Evolutionary conservation across 2,888 invertebrate species (phyloP), one percentile per base, ranked within the genome.

Genomic region (Mimas tiliae): DNA sequence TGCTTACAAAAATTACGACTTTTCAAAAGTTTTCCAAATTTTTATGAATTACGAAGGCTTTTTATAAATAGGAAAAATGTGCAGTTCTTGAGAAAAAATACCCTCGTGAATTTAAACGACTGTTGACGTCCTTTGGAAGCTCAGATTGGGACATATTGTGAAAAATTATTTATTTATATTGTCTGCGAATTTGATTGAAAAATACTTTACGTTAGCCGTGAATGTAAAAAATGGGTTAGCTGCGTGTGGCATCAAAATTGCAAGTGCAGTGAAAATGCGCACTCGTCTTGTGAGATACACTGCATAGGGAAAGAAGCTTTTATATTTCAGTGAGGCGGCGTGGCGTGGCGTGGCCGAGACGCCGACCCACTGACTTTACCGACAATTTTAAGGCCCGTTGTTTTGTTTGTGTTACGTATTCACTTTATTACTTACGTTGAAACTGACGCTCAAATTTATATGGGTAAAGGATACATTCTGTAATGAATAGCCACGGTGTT

Each of bases 231-330:
- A 72, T 71, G 71, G 69, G 68, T 72, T 68, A 74, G 55, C 79
- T 85, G 85, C 75, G 67, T 78, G 74, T 79, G 82, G 83, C 81
- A 74, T 73, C 67, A 75, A 74, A 81, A 80, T 78, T 70, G 82
- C 77, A 77, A 78, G 78, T 75, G 74, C 78, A 77, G 80, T 78
- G 74, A 78, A 79, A 79, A 80, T 80, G 77, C 79, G 72, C 78
- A 76, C 78, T 75, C 76, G 74, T 78, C 75, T 77, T 75, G 73
- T 72, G 73, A 74, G 72, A 64, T 72, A 72, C 68, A 71, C 70
- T 81, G 82, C 80, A 82, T 83, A 81, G 81, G 81, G 79, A 82
- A 80, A 71, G 67, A 75, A 68, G 75, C 79, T 78, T 82, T 84
- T 82, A 82, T 82, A 81, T 83, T 82, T 76, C 78, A 78, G 77